These are phyloP conservation scores for Rafetus swinhoei DNA, from an alignment of 2,113 vertebrate species.

Conservation along the genomic window DNA sequence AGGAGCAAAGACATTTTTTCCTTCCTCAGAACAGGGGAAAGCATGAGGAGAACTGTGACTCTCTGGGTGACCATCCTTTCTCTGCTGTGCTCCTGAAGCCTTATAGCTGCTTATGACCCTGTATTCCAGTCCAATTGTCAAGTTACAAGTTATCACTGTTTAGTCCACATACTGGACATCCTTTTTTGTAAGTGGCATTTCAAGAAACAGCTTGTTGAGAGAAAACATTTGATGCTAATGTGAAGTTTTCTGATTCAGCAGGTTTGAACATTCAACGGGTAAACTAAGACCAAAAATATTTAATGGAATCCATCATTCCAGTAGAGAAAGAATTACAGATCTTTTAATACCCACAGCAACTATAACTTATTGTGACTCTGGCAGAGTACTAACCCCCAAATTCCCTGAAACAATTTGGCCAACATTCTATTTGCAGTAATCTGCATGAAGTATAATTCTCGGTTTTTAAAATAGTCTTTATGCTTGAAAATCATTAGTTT, in stretches of 20 bases:
- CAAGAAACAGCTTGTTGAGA: fast-evolving
- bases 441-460: not conserved
- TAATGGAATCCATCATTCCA: not conserved
- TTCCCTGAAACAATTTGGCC: not conserved
- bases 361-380: not conserved
- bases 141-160: not conserved
- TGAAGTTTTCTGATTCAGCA: not conserved
- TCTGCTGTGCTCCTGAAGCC: not conserved
- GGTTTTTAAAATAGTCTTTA: not conserved
- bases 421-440: not conserved
- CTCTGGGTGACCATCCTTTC: not conserved
- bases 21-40: conserved; percentile 40
- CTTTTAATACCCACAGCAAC: not conserved
- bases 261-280: not conserved
- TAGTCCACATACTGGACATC: not conserved
- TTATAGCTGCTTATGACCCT: not conserved
- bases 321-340: not conserved
- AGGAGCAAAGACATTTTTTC: conserved; percentile 39
- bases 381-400: not conserved
- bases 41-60: not conserved
- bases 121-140: not conserved
- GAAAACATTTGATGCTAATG: not conserved
- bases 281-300: not conserved
- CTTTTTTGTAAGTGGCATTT: fast-evolving
- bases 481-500: not conserved